Percentiles rank a stretch among this genome's conserved stretches.
Evolutionary conservation across 1,140 invertebrate species (phyloP).

Genomic region (Saccostrea glomerata): DNA sequence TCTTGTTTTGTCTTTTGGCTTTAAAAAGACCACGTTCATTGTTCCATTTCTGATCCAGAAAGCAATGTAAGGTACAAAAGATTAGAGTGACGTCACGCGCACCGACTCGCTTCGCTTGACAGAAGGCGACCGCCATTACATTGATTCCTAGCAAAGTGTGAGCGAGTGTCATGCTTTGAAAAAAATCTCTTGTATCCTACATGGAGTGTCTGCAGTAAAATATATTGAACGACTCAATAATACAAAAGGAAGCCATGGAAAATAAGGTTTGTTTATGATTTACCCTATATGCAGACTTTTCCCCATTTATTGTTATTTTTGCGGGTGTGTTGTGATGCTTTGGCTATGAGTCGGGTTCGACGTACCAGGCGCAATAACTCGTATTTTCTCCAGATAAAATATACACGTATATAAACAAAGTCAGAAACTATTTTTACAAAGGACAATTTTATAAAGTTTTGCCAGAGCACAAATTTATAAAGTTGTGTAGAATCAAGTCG

Average conservation of each 20-base stretch:
- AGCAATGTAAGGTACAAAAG: constrained; percentile 30
- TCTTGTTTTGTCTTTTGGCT: neutral
- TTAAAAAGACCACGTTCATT: neutral
- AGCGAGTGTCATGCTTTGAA: constrained; percentile 33
- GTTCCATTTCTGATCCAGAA: constrained; percentile 25
- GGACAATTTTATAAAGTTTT: too few relatives aligned
- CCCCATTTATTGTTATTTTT: constrained; percentile 6
- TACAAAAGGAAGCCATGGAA: constrained; percentile 27
- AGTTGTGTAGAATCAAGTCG: too few relatives aligned
- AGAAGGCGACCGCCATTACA: constrained; percentile 40
- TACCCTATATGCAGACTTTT: constrained; percentile 21
- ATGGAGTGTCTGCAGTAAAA: neutral
- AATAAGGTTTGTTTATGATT: constrained; percentile 31
- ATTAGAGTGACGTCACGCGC: constrained; percentile 41
- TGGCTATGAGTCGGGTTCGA: constrained; percentile 10
- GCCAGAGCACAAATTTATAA: too few relatives aligned
- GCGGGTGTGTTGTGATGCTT: constrained; percentile 34
- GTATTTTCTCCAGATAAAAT: neutral
- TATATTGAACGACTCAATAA: constrained; percentile 3
- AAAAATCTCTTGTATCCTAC: neutral
- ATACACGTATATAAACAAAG: too few relatives aligned
- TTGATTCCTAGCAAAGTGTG: constrained; percentile 39
- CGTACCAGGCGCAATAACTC: constrained; percentile 34
- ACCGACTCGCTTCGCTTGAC: constrained; percentile 44
- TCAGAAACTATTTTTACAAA: too few relatives aligned